A percentile compares a stretch with the other conserved stretches of the same genome.
phyloP scores from a whole-genome alignment of 2,888 invertebrate species.

The Nemotelus pantherinus region DNA sequence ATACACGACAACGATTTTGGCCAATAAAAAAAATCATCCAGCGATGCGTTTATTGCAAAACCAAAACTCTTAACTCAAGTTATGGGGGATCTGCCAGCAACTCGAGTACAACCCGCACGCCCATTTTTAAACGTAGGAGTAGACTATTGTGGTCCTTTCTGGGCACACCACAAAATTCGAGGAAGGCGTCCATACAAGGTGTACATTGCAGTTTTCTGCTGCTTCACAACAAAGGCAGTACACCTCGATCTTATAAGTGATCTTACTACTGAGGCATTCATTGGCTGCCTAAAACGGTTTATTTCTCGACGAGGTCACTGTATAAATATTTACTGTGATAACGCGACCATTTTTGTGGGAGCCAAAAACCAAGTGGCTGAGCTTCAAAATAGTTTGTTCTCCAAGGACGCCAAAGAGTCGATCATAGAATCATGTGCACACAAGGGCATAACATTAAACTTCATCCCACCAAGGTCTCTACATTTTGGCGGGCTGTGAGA shows the following conservation, averaged over 20 bases:
- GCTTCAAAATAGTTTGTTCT: not conserved
- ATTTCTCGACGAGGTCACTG: no score
- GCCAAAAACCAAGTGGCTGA: no score
- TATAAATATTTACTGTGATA: not conserved
- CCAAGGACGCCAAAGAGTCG: not conserved
- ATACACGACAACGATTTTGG: not conserved
- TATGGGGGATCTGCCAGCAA: no score
- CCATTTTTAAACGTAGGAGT: no score
- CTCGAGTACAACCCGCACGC: no score
- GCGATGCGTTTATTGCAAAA: not conserved
- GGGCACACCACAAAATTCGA: no score
- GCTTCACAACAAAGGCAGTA: not conserved
- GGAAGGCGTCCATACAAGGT: no score
- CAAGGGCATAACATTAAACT: not conserved
- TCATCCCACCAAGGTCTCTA: no score
- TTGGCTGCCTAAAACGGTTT: not conserved
- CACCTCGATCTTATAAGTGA: not conserved
- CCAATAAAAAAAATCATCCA: not conserved
- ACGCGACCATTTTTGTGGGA: not conserved
- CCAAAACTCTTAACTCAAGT: no score
- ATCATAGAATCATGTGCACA: not conserved
- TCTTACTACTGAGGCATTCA: not conserved
- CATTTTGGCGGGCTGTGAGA: no score
- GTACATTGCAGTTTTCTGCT: no score
- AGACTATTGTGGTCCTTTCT: no score